Conservation (phyloP, 2,888 invertebrate genomes). For the Drosophila emarginata region DNA sequence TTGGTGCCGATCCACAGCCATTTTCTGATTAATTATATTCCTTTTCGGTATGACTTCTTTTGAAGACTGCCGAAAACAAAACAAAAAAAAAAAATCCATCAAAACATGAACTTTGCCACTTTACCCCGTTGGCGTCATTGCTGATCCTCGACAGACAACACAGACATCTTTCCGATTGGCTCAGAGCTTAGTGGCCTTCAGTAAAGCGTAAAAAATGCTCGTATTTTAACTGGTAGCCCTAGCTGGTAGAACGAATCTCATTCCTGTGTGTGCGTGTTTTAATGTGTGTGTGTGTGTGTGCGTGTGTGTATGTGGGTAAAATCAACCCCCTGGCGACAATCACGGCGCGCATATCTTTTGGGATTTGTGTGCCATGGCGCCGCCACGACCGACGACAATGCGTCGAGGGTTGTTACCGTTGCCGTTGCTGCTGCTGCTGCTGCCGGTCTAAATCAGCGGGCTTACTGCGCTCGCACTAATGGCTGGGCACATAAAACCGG, state of each 20-base stretch:
- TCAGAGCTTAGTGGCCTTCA: constrained; percentile 38
- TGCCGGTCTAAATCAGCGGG: constrained; percentile 63
- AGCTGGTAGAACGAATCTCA: constrained; percentile 32
- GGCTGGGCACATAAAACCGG: constrained; percentile 79
- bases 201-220: constrained; percentile 68
- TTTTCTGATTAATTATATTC: neutral
- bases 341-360: constrained; percentile 73
- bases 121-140: constrained; percentile 31
- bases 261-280: neutral
- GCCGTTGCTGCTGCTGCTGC: constrained; percentile 15
- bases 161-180: constrained; percentile 77
- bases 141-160: constrained; percentile 54
- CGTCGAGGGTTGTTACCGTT: constrained; percentile 77
- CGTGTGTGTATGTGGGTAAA: constrained; percentile 41
- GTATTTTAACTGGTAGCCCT: constrained; percentile 61
- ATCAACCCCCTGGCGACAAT: constrained; percentile 77
- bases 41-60: constrained; percentile 1
- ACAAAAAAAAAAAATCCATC: constrained; percentile 1
- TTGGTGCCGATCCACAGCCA: too few relatives aligned
- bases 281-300: constrained; percentile 8
- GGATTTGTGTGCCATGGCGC: constrained; percentile 79
- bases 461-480: constrained; percentile 63
- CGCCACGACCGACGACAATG: constrained; percentile 80
- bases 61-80: neutral
- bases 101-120: constrained; percentile 26